Conservation (phyloP, 2,888 invertebrate genomes). For the Amitus sp. region DNA sequence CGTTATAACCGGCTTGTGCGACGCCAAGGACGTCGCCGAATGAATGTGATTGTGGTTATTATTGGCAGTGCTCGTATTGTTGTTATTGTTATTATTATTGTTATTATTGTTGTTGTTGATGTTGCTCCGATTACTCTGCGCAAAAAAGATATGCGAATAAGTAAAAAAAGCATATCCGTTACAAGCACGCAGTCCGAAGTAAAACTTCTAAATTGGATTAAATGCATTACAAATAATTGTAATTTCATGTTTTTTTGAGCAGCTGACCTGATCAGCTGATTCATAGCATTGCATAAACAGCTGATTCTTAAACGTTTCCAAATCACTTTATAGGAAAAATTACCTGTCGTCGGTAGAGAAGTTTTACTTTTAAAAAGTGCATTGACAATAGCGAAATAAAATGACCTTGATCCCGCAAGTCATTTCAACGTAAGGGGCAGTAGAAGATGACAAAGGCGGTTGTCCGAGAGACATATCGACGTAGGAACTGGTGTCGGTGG, state of each 20-base stretch:
- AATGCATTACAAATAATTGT: too few species aligned
- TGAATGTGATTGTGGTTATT: slow-evolving; percentile 60
- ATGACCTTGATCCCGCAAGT: slow-evolving; percentile 61
- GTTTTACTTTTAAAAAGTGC: too few species aligned
- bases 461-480: slow-evolving; percentile 67
- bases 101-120: slow-evolving; percentile 47
- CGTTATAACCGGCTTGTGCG: slow-evolving; percentile 58
- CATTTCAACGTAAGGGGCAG: slow-evolving; percentile 63
- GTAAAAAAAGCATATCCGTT: too few species aligned
- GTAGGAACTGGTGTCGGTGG: slow-evolving; percentile 66
- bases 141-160: slow-evolving; percentile 34
- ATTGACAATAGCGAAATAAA: too few species aligned
- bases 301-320: too few species aligned
- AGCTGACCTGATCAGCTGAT: too few species aligned
- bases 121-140: slow-evolving; percentile 58
- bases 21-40: slow-evolving; percentile 46
- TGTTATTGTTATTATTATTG: slow-evolving; percentile 53
- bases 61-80: slow-evolving; percentile 63
- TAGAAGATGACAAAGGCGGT: slow-evolving; percentile 50
- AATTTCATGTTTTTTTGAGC: too few species aligned
- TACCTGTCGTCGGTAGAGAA: too few species aligned
- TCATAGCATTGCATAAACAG: too few species aligned
- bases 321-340: too few species aligned
- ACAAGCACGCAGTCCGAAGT: too few species aligned
- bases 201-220: too few species aligned